Conservation (phyloP, 1,140 invertebrate genomes). For the Odontomachus brunneus region DNA sequence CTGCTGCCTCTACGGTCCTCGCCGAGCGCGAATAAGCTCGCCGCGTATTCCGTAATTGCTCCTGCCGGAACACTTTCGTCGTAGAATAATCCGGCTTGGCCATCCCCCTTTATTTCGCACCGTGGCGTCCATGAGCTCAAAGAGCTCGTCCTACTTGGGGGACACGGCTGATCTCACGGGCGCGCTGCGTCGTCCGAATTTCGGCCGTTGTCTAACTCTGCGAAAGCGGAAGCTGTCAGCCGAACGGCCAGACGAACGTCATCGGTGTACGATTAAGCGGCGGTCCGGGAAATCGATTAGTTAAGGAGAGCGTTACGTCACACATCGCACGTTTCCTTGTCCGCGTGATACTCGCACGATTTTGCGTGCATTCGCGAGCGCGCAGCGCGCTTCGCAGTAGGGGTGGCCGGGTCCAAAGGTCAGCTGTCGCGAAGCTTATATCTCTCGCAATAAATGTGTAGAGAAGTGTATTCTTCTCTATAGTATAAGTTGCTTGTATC, state of each 20-base stretch:
- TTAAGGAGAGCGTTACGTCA: not conserved
- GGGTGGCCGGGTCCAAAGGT: no score
- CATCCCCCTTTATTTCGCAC: slow-evolving; percentile 11
- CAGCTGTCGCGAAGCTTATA: no score
- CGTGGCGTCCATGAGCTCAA: not conserved
- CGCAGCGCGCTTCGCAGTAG: not conserved
- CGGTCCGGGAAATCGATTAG: slow-evolving; percentile 4
- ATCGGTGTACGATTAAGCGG: not conserved
- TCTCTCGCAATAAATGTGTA: no score
- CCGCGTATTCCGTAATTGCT: slow-evolving; percentile 31
- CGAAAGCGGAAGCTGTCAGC: not conserved
- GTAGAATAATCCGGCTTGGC: slow-evolving; percentile 34
- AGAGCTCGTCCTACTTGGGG: slow-evolving; percentile 5
- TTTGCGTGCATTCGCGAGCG: not conserved
- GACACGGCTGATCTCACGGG: slow-evolving; percentile 1
- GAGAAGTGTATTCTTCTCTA: no score
- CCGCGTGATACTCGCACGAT: not conserved
- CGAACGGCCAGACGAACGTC: not conserved
- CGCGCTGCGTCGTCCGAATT: not conserved
- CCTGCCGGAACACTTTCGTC: slow-evolving; percentile 19
- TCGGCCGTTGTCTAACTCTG: not conserved
- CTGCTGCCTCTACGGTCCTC: no score
- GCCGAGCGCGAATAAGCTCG: not conserved
- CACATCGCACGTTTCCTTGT: not conserved
- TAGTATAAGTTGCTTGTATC: no score